Conservation (phyloP, 2,888 invertebrate genomes). For the Chouioia cunea region DNA sequence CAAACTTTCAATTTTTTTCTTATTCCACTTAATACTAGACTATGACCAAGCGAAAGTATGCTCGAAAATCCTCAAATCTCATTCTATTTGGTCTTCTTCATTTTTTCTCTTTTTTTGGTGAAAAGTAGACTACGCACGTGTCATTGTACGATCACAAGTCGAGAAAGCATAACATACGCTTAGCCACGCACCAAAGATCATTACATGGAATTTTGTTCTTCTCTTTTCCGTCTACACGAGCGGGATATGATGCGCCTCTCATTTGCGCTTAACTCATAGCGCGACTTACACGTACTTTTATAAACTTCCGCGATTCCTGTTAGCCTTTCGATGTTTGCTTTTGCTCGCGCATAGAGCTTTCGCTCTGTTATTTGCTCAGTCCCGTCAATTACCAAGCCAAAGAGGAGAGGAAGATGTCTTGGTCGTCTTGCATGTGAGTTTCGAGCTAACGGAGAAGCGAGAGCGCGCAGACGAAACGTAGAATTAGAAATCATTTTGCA, state of each 20-base stretch:
- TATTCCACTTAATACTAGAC: neutral
- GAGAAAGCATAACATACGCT: constrained; percentile 64
- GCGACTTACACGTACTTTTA: constrained; percentile 12
- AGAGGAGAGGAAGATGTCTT: too few relatives aligned
- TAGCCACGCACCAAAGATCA: constrained; percentile 20
- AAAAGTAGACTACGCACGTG: too few relatives aligned
- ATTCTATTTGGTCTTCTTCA: too few relatives aligned
- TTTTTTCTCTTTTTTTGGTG: too few relatives aligned
- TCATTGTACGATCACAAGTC: constrained; percentile 50
- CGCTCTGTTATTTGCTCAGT: constrained; percentile 33
- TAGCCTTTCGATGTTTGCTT: neutral
- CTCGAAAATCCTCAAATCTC: neutral
- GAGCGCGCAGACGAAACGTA: too few relatives aligned
- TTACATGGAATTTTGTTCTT: neutral
- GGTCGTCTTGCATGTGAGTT: too few relatives aligned
- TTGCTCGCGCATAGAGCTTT: neutral
- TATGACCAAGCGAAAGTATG: constrained; percentile 2
- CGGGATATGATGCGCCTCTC: constrained; percentile 2
- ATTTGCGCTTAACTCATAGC: constrained; percentile 4
- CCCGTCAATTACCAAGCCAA: constrained; percentile 30
- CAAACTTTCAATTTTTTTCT: constrained; percentile 5
- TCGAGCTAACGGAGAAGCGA: too few relatives aligned
- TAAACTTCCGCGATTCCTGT: neutral
- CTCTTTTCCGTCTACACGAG: neutral
- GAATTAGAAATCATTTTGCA: neutral